phyloP scores from a whole-genome alignment of 2,113 vertebrate genomes.

The Ptilonorhynchus violaceus region DNA sequence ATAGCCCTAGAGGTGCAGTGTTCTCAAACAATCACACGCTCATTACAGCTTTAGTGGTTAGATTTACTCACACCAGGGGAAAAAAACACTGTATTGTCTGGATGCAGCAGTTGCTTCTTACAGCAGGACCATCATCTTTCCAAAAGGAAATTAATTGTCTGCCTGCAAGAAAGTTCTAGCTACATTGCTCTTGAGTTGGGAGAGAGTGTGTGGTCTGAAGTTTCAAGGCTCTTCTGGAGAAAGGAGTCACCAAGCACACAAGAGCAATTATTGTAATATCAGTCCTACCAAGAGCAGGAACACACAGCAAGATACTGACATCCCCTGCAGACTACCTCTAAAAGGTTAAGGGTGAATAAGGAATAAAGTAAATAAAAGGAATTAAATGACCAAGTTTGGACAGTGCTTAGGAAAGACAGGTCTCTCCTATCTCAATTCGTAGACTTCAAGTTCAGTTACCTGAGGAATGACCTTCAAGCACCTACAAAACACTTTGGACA shows the following conservation, averaged over 20 bases:
- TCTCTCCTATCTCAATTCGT: not conserved
- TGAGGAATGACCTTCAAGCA: not conserved
- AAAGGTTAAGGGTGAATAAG: not conserved
- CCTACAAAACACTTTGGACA: not conserved
- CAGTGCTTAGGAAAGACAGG: not conserved
- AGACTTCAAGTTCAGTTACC: not conserved
- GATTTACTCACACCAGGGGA: not conserved
- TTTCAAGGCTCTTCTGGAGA: not conserved
- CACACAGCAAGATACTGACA: not conserved
- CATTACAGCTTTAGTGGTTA: not conserved
- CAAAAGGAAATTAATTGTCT: not conserved
- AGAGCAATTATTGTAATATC: not conserved
- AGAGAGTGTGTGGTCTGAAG: not conserved
- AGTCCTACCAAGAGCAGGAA: not conserved
- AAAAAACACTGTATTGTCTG: not conserved
- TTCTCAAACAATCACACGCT: not conserved
- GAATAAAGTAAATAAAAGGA: not conserved
- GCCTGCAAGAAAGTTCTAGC: not conserved
- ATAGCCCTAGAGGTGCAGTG: not conserved
- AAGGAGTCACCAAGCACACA: not conserved
- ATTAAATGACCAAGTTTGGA: not conserved
- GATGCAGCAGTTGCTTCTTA: not conserved
- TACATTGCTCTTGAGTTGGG: not conserved
- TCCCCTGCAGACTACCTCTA: not conserved
- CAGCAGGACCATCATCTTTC: not conserved